Evolutionary conservation across 2,113 vertebrate species (phyloP).

Genomic region (Coregonus clupeaformis): DNA sequence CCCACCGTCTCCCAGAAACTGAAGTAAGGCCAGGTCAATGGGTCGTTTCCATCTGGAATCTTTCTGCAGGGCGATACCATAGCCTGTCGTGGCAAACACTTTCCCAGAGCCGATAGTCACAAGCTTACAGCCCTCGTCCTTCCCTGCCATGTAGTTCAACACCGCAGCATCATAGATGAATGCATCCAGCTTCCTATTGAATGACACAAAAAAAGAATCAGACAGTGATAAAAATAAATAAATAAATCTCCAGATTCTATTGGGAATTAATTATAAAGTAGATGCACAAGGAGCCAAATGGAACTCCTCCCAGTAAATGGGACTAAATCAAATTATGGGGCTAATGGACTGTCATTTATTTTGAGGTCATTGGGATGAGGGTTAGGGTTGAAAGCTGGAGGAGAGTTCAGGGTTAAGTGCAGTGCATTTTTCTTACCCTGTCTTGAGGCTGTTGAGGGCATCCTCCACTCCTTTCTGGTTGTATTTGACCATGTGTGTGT

Average conservation of each 20-base stretch:
- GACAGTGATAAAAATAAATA: too few species aligned
- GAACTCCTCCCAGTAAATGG: too few species aligned
- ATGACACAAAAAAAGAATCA: not conserved
- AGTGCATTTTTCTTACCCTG: conserved; percentile 76
- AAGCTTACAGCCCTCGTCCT: conserved; percentile 96
- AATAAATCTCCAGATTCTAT: too few species aligned
- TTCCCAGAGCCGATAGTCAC: conserved; percentile 97
- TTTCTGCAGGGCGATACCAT: conserved; percentile 95
- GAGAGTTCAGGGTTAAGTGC: not conserved
- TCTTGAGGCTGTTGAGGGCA: conserved; percentile 92
- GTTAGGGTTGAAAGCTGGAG: not conserved
- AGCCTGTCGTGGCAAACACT: conserved; percentile 96
- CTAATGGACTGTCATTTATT: not conserved
- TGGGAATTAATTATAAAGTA: too few species aligned
- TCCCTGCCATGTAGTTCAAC: conserved; percentile 98
- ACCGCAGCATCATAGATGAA: conserved; percentile 97
- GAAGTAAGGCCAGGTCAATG: conserved; percentile 93
- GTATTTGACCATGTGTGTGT: conserved; percentile 97
- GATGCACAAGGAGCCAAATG: too few species aligned
- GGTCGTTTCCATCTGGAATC: conserved; percentile 91
- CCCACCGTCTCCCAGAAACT: conserved; percentile 94
- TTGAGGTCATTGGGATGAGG: not conserved
- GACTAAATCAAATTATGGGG: too few species aligned
- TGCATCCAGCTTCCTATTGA: conserved; percentile 90
- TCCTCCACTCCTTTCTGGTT: conserved; percentile 98